A percentile compares a stretch with the other conserved stretches of the same genome.
phyloP scores from a whole-genome alignment of 2,797 vertebrate species.

The Spheniscus humboldti region DNA sequence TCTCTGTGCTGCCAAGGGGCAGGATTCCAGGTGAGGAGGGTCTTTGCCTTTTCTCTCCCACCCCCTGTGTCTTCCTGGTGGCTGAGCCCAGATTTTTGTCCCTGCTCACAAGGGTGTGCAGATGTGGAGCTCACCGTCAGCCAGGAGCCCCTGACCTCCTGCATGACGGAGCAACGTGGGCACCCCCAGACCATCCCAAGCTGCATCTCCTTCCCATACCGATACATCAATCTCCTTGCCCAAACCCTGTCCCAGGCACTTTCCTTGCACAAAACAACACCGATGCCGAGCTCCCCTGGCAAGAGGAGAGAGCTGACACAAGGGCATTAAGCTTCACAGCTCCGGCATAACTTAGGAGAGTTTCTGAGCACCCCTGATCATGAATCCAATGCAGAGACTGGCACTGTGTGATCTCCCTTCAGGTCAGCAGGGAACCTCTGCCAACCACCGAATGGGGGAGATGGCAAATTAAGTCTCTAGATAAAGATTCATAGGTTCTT shows the following conservation, averaged over 20 bases:
- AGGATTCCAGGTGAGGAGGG: background rate
- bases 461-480: background rate
- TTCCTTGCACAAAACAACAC: background rate
- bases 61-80: background rate
- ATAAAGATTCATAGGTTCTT: background rate
- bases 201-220: background rate
- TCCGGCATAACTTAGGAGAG: background rate
- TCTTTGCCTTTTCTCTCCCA: background rate
- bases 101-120: background rate
- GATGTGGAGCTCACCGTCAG: background rate
- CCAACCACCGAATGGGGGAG: background rate
- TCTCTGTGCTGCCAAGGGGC: background rate
- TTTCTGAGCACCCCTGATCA: background rate
- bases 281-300: accelerated
- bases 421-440: background rate
- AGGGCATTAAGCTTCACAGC: background rate
- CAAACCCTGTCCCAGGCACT: background rate
- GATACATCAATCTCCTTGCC: background rate
- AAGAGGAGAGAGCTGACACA: background rate
- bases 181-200: background rate
- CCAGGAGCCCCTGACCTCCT: background rate
- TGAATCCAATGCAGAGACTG: background rate
- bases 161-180: accelerated
- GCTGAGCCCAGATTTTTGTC: background rate
- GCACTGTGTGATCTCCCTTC: background rate